Evolutionary conservation across 2,797 vertebrate genomes (phyloP), one percentile per base, ranked within the genome.

Genomic region (Ammospiza maritima): DNA sequence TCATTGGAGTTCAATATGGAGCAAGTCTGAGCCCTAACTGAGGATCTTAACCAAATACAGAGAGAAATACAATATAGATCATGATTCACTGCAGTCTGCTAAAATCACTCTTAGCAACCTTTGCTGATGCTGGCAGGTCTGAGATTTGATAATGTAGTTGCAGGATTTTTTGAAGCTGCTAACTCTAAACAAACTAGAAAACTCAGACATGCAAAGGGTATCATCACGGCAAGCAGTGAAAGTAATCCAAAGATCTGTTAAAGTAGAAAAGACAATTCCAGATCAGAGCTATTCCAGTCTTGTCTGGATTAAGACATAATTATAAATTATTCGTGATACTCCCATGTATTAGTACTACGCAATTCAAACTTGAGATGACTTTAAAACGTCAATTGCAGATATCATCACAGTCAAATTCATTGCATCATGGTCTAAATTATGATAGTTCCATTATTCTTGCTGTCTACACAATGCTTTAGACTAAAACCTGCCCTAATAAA

Each of bases 401-500:
- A 45, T 27, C 19, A n/a, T 62, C 8, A 2, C 8, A 47, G 47
- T n/a, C 47, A 79, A 89, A 81, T 76, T 89, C 29, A 53, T 71
- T 82, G 13, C 25, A 56, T 85, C 62, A 42, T 66, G 29, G 25
- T 38, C 22, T 85, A 69, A 30, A 34, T 65, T 78, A 89, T n/a
- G 14, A 19, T 30, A 66, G 17, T 67, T 64, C 74, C 44, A 57
- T 83, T 94, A 62, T 85, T 94, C 30, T 92, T 93, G 13, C 16
- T 93, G 7, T 81, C 44, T 88, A 25, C 5, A 16, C 67, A 84
- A 42, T 61, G 71, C 65, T 96, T 93, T 86, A 77, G 95, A 96
- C 65, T 50, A 62, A 94, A 95, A 74, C 26, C 7, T 81, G 45
- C 32, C 50, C 19, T 77, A 94, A 87, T 89, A 58, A 82, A 86